phyloP scores from a whole-genome alignment of 2,113 vertebrate genomes.

The Vidua macroura region DNA sequence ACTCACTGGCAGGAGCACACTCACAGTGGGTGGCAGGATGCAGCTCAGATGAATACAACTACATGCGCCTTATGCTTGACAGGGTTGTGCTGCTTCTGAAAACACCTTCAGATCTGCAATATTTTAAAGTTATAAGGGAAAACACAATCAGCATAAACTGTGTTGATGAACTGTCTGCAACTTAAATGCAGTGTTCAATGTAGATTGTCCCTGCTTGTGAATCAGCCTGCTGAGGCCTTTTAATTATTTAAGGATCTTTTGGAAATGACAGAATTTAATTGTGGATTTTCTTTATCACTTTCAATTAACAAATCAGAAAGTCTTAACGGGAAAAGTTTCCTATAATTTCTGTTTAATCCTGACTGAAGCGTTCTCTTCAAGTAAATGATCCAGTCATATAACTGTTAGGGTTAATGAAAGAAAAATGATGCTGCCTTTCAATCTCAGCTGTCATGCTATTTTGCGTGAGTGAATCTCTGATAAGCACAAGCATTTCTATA shows the following conservation, averaged over 20 bases:
- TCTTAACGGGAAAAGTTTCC: not conserved
- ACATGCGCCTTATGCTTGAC: fast-evolving
- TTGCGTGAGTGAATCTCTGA: not conserved
- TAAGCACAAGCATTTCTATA: not conserved
- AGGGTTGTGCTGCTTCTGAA: not conserved
- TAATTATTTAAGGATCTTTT: conserved; percentile 1
- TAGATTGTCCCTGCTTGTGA: not conserved
- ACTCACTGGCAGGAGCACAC: not conserved
- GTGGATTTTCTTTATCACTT: not conserved
- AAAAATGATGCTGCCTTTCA: not conserved
- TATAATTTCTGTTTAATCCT: not conserved
- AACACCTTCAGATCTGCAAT: not conserved
- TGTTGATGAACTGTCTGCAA: not conserved
- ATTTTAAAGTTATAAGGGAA: not conserved
- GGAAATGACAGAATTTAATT: not conserved
- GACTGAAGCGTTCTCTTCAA: not conserved
- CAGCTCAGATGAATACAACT: not conserved
- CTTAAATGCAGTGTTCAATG: fast-evolving
- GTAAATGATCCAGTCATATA: not conserved
- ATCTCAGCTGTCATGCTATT: not conserved
- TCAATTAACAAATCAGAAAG: conserved; percentile 34
- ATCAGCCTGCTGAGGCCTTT: not conserved
- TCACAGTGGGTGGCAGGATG: not conserved
- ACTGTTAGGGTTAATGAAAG: not conserved
- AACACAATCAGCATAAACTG: not conserved